Evolutionary conservation across 2,113 vertebrate species (phyloP), one percentile per base, ranked within the genome.

Genomic region (Camelus bactrianus): DNA sequence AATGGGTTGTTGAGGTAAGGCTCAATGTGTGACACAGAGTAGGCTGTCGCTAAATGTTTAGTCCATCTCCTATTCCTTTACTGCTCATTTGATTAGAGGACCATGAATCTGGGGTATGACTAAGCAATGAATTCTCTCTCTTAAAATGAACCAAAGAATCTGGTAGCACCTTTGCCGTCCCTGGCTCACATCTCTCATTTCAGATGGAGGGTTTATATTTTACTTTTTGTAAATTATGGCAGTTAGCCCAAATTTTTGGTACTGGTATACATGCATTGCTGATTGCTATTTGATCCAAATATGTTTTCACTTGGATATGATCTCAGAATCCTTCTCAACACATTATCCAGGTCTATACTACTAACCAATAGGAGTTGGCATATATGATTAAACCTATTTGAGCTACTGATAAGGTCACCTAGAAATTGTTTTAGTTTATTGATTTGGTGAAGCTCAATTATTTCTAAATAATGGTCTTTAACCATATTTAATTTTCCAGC

Each of bases 401-500:
- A 97, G 75, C 82, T 97, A 54, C 52, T 93, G 89, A 92, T 91
- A 89, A 95, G 58, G 46, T 87, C 75, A 86, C 38, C 93, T 95
- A 96, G 67, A 93, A 95, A 90, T 89, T 96, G 65, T 93, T 96
- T 87, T 69, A 35, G 30, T 95, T 92, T 2, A 75, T 97, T 89
- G 85, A 90, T 95, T 95, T 97, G 83, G 77, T 48, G 50, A 95
- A 94, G 69, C 72, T 65, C 79, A 96, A 64, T 91, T 60, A 32
- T 94, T 97, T 94, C 26, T 96, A 93, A 97, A 65, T 89, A 85
- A 75, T 92, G n/a, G 58, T 8, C 19, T 92, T 93, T 75, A 94
- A 92, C 89, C 93, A 15, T 65, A 97, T 98, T 94, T 96, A 96
- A 75, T 95, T 97, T 98, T 82, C 72, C 38, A 75, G 28, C 28